These are phyloP conservation scores for Platypus cylindrus DNA, from an alignment of 2,888 invertebrate species.

Conservation along the genomic window DNA sequence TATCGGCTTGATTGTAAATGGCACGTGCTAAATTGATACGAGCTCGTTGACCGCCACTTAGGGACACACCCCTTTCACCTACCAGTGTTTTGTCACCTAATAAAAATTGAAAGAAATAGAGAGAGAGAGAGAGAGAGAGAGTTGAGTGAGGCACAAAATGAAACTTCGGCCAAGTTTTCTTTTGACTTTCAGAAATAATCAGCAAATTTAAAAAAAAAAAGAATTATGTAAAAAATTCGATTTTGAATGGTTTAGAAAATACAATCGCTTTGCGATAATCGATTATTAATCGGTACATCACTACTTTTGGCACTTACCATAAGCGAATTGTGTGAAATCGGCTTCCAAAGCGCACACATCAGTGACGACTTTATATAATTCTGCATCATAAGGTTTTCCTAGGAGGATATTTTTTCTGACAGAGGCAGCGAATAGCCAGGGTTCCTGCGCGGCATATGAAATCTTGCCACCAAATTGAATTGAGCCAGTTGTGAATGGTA, in stretches of 20 bases:
- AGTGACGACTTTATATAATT: constrained; percentile 39
- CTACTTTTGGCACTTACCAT: constrained; percentile 14
- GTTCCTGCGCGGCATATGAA: constrained; percentile 51
- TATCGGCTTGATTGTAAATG: constrained; percentile 61
- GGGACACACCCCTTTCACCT: constrained; percentile 61
- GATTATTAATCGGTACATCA: no score
- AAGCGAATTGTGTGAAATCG: constrained; percentile 50
- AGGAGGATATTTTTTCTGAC: constrained; percentile 59
- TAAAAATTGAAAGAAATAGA: neutral
- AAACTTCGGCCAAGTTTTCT: no score
- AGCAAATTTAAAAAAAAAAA: no score
- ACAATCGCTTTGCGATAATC: no score
- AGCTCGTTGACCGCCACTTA: constrained; percentile 74
- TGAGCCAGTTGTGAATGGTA: constrained; percentile 39
- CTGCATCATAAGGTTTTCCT: constrained; percentile 39
- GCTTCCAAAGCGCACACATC: constrained; percentile 47
- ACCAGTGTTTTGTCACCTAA: constrained; percentile 39
- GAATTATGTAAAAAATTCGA: no score
- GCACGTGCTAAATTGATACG: constrained; percentile 66
- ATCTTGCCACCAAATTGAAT: constrained; percentile 40
- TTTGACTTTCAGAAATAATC: no score
- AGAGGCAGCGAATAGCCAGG: constrained; percentile 50
- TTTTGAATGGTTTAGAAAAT: no score
- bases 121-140: no score
- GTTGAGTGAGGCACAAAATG: no score